Conservation (phyloP, 2,113 vertebrate genomes). For the Propithecus coquereli region DNA sequence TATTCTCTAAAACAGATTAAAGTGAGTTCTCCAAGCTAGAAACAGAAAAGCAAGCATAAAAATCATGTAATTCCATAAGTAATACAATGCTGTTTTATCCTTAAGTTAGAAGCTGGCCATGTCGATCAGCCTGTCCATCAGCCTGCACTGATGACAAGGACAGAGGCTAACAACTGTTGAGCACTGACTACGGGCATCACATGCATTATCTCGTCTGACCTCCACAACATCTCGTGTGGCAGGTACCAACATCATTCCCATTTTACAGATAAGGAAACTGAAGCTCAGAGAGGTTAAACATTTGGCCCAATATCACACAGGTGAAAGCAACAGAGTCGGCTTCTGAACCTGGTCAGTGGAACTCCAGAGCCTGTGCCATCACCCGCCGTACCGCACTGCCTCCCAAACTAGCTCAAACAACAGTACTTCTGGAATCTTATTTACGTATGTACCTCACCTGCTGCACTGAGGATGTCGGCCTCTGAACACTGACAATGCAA, state of each 20-base stretch:
- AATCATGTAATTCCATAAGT: not conserved
- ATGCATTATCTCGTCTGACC: not conserved
- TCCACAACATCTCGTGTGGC: not conserved
- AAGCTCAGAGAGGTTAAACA: not conserved
- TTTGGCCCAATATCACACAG: not conserved
- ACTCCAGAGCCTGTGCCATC: not conserved
- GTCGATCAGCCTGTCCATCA: not conserved
- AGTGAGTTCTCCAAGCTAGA: not conserved
- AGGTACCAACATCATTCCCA: not conserved
- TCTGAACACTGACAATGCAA: not conserved
- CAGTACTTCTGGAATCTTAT: not conserved
- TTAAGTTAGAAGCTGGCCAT: not conserved
- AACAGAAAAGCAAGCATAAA: not conserved
- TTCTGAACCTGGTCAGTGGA: not conserved
- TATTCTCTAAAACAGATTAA: not conserved
- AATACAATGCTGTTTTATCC: not conserved
- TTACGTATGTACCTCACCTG: not conserved
- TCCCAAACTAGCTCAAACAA: not conserved
- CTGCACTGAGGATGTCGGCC: not conserved
- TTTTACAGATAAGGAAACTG: not conserved
- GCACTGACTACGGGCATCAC: not conserved
- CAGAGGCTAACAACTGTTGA: not conserved
- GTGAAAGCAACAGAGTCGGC: not conserved
- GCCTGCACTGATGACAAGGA: not conserved
- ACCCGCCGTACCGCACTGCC: not conserved